A percentile compares a stretch with the other conserved stretches of the same genome.
phyloP scores from a whole-genome alignment of 2,113 vertebrate genomes.

The Cyphomyrus plagiostoma region DNA sequence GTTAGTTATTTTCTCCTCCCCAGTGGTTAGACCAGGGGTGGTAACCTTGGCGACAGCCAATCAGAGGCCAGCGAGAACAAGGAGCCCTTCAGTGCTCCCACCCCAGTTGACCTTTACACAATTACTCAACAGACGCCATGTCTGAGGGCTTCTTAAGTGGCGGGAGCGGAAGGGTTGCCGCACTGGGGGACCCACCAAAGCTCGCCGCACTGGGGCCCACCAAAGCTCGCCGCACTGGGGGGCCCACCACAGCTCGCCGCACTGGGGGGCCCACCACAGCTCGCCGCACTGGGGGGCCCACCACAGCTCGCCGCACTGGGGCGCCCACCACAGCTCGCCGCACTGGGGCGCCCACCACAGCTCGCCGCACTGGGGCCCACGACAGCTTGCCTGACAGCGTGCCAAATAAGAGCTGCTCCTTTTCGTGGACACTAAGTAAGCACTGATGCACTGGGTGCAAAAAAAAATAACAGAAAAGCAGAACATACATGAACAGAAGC shows the following conservation, averaged over 20 bases:
- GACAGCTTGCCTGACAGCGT: not conserved
- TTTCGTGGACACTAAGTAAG: not conserved
- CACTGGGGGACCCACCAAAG: not conserved
- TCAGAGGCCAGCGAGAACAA: not conserved
- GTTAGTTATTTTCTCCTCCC: not conserved
- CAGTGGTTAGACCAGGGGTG: not conserved
- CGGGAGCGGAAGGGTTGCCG: too few relatives aligned
- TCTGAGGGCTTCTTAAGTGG: not conserved
- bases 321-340: too few relatives aligned
- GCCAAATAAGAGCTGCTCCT: not conserved
- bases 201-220: too few relatives aligned
- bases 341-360: too few relatives aligned
- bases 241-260: too few relatives aligned
- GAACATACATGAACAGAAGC: not conserved
- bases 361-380: too few relatives aligned
- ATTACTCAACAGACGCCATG: slow-evolving; percentile 1
- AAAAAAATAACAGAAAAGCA: not conserved
- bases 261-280: too few relatives aligned
- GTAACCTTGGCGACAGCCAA: slow-evolving; percentile 19
- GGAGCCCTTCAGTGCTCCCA: not conserved
- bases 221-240: too few relatives aligned
- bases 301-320: too few relatives aligned
- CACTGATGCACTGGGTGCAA: not conserved
- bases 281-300: too few relatives aligned
- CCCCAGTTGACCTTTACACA: not conserved